These are phyloP conservation scores for Syngnathus floridae DNA, from an alignment of 2,113 vertebrate species.

Conservation along the genomic window DNA sequence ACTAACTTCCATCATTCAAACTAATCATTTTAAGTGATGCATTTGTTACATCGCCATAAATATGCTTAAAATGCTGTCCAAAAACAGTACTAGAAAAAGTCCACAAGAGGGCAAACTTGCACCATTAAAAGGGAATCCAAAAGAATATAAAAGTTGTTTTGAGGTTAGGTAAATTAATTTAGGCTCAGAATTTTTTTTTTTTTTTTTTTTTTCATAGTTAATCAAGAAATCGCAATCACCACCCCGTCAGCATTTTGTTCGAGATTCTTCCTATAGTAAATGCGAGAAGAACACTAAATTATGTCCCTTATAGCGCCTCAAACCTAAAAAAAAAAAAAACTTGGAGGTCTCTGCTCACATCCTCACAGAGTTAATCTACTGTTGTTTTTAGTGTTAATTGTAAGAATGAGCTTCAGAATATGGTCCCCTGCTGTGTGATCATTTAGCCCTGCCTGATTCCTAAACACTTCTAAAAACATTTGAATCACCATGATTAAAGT, in stretches of 20 bases:
- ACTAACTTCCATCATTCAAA: neutral
- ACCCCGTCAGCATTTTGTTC: neutral
- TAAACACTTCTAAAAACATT: conserved; percentile 54
- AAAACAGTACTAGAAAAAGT: conserved; percentile 17
- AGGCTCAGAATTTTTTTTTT: neutral
- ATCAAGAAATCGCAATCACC: no score
- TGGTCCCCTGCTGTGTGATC: conserved; percentile 45
- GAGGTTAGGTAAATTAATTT: neutral
- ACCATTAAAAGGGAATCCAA: neutral
- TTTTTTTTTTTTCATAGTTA: no score
- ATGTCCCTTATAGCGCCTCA: neutral
- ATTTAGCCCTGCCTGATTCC: conserved; percentile 36
- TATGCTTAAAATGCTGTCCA: neutral
- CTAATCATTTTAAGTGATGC: neutral
- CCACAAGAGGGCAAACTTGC: conserved; percentile 57
- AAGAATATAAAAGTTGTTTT: neutral
- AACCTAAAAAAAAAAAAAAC: neutral
- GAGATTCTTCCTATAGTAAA: no score
- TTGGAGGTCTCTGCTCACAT: conserved; percentile 15
- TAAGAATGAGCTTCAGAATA: conserved; percentile 56
- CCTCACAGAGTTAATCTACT: conserved; percentile 37
- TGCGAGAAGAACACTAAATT: neutral
- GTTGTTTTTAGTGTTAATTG: conserved; percentile 61
- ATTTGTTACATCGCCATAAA: neutral
- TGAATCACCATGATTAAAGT: conserved; percentile 23